phyloP scores from a whole-genome alignment of 1,140 invertebrate genomes.

The Procambarus clarkii region DNA sequence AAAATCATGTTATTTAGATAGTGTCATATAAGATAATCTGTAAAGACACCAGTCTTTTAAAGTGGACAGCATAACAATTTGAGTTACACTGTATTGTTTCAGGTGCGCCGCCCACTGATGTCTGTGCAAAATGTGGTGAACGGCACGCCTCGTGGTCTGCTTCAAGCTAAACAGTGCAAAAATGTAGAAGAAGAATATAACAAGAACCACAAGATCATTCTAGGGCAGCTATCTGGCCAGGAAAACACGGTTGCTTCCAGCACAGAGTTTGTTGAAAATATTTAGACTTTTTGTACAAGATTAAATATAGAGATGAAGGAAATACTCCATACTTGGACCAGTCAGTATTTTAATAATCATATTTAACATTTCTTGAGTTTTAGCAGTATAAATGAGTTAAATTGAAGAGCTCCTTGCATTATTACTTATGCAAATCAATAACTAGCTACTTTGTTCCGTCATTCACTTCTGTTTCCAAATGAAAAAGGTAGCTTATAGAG shows the following conservation, averaged over 20 bases:
- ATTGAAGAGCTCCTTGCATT: too few species aligned
- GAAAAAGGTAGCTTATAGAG: too few species aligned
- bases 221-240: conserved; percentile 24
- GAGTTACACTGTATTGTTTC: neutral
- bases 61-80: neutral
- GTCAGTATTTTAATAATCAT: neutral
- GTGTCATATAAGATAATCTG: neutral
- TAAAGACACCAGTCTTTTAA: neutral
- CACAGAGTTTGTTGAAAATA: conserved; percentile 61
- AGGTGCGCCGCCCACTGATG: conserved; percentile 21
- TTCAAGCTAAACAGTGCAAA: conserved; percentile 65
- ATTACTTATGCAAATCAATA: too few species aligned
- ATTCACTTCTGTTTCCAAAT: too few species aligned
- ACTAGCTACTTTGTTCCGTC: too few species aligned
- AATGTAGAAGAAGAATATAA: conserved; percentile 58
- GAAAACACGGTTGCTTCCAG: conserved; percentile 29
- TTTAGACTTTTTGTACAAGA: neutral
- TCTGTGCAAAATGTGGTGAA: conserved; percentile 30
- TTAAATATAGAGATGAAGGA: neutral
- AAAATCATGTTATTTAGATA: neutral
- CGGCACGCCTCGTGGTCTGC: conserved; percentile 50
- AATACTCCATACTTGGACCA: neutral
- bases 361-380: too few species aligned
- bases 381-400: too few species aligned
- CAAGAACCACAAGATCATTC: conserved; percentile 51